Evolutionary conservation across 2,888 invertebrate species (phyloP), one percentile per base, ranked within the genome.

Genomic region (Proisotoma minuta): DNA sequence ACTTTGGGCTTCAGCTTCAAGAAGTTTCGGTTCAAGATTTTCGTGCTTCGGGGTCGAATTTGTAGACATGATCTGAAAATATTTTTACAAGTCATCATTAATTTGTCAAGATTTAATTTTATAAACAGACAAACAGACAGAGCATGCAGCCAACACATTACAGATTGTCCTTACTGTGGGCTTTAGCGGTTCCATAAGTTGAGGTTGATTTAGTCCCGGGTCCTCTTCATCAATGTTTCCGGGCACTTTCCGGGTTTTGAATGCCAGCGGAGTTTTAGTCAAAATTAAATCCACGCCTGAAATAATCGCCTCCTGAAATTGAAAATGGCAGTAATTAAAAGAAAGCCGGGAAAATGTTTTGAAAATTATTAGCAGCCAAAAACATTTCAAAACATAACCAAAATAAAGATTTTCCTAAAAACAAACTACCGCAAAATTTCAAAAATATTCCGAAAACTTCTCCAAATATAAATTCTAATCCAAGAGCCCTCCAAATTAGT

Each of bases 281-380:
- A 91, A 78, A 1, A 89, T 87, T 52, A 83, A 82, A 65, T 85
- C 80, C 12, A 93, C 87, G 78, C 88, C 87, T 57, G 83, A 82
- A 27, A 83, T 81, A 52, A 94, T 86, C 77, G 86, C 87, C 59
- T 86, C 84, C 84, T 88, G 81, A 68, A 78, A 51, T 22, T 60
- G 47, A 58, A 57, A 57, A 60, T 57, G 61, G n/a, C n/a, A n/a
- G n/a, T n/a, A n/a, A 57, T 27, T 27, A 28, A 18, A 22, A 34
- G 20, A 54, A 60, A 23, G 12, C 24, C 23, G 52, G 24, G 15
- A 28, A 28, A 28, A 29, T 15, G 47, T 53, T 24, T 18, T 18
- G 23, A 48, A 28, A 34, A 53, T n/a, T n/a, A n/a, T n/a, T n/a
- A n/a, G n/a, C n/a, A n/a, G n/a, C n/a, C n/a, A n/a, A n/a, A n/a